phyloP scores from a whole-genome alignment of 2,113 vertebrate genomes.

The Elephantulus edwardii region DNA sequence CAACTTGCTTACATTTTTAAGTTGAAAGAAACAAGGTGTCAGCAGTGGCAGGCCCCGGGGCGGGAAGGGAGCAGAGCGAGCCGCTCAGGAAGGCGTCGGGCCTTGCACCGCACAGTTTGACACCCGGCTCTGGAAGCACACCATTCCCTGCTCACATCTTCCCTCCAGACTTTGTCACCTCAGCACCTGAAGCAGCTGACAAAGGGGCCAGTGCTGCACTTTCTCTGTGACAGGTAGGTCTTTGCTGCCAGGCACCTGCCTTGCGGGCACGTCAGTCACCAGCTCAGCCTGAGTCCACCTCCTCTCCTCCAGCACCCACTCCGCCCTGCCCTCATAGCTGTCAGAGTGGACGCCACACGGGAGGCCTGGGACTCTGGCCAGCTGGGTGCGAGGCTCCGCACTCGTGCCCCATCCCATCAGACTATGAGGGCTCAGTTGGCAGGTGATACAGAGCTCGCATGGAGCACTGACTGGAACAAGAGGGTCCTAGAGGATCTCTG shows the following conservation, averaged over 20 bases:
- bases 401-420: not conserved
- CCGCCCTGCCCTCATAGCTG: not conserved
- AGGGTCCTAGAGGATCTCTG: not conserved
- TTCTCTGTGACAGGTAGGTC: not conserved
- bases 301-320: not conserved
- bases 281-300: fast-evolving
- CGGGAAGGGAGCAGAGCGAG: not conserved
- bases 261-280: not conserved
- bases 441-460: not conserved
- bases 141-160: fast-evolving
- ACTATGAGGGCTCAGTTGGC: not conserved
- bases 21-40: slow-evolving; percentile 14
- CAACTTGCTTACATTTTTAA: slow-evolving; percentile 37
- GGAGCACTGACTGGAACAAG: not conserved
- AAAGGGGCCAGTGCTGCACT: not conserved
- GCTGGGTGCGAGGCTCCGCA: too few species aligned
- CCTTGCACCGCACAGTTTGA: too few species aligned
- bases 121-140: not conserved
- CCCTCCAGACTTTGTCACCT: not conserved
- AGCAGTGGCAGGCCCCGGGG: not conserved
- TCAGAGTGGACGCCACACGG: fast-evolving
- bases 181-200: not conserved
- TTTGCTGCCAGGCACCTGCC: not conserved
- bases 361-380: not conserved
- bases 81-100: not conserved